Conservation (phyloP, 2,888 invertebrate genomes). For the Drosophila robusta region DNA sequence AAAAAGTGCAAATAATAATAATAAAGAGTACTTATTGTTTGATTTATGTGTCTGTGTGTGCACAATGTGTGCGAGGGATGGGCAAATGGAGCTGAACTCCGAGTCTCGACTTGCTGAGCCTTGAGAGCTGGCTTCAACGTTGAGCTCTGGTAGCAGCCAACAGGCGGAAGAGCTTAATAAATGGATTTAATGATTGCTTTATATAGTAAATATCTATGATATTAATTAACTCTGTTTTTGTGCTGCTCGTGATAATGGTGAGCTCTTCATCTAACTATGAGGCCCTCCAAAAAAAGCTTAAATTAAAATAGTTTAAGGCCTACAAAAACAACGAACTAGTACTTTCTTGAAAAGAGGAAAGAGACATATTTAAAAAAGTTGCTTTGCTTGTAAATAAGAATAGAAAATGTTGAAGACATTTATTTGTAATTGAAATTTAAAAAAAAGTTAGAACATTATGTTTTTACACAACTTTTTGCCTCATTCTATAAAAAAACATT, state of each 20-base stretch:
- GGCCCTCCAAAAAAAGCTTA: too few species aligned
- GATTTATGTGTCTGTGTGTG: constrained; percentile 85
- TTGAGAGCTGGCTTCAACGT: background rate
- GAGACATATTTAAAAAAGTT: too few species aligned
- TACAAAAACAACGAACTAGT: too few species aligned
- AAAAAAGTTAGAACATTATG: too few species aligned
- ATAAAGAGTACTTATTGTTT: constrained; percentile 85
- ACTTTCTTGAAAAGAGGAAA: too few species aligned
- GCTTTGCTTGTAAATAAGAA: too few species aligned
- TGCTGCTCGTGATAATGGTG: background rate
- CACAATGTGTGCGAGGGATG: constrained; percentile 57
- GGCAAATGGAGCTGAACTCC: constrained; percentile 5
- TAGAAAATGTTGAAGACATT: too few species aligned
- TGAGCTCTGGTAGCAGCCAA: background rate
- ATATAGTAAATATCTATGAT: background rate
- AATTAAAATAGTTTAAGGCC: too few species aligned
- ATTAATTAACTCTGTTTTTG: background rate
- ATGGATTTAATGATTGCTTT: constrained; percentile 10
- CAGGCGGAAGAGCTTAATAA: background rate
- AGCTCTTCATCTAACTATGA: too few species aligned
- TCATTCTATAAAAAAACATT: too few species aligned
- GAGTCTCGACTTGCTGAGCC: constrained; percentile 1
- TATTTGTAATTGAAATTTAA: too few species aligned
- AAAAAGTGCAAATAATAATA: constrained; percentile 84
- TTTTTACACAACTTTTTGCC: too few species aligned